Percentiles rank a stretch among this genome's conserved stretches.
phyloP scores from a whole-genome alignment of 2,797 vertebrate genomes.

The Gadopsis marmoratus region DNA sequence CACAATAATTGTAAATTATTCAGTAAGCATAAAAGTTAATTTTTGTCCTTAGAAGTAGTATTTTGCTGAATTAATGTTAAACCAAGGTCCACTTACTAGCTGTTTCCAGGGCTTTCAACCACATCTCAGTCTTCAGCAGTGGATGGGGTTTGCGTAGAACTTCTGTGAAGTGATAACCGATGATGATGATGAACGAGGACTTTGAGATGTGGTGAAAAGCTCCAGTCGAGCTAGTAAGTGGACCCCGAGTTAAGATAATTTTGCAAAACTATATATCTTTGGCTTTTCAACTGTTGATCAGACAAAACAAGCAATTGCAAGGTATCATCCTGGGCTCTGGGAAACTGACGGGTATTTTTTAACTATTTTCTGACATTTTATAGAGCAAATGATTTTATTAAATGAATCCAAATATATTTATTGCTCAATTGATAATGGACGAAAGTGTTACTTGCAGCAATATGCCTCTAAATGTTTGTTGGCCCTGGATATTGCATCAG shows the following conservation, averaged over 20 bases:
- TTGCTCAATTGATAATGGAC: neutral
- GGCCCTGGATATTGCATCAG: conserved; percentile 10
- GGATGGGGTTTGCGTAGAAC: neutral
- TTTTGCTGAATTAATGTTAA: neutral
- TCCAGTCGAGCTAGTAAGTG: too few relatives aligned
- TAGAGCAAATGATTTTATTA: neutral
- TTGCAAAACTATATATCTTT: too few relatives aligned
- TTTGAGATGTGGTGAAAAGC: too few relatives aligned
- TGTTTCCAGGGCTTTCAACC: neutral
- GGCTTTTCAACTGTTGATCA: too few relatives aligned
- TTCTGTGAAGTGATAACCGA: too few relatives aligned
- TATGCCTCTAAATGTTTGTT: neutral
- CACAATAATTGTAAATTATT: neutral
- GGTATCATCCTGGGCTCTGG: neutral
- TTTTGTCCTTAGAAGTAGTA: neutral
- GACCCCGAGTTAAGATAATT: too few relatives aligned
- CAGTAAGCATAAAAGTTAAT: neutral
- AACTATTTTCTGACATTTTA: neutral
- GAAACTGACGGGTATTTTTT: neutral
- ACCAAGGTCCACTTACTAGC: neutral
- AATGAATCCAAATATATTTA: neutral
- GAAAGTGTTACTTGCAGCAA: neutral
- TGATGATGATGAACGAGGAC: too few relatives aligned
- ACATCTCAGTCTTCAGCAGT: neutral
- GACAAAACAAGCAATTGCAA: neutral